Percentiles rank a stretch among this genome's conserved stretches.
phyloP scores from a whole-genome alignment of 2,888 invertebrate species.

The Cheiracanthium punctorium region DNA sequence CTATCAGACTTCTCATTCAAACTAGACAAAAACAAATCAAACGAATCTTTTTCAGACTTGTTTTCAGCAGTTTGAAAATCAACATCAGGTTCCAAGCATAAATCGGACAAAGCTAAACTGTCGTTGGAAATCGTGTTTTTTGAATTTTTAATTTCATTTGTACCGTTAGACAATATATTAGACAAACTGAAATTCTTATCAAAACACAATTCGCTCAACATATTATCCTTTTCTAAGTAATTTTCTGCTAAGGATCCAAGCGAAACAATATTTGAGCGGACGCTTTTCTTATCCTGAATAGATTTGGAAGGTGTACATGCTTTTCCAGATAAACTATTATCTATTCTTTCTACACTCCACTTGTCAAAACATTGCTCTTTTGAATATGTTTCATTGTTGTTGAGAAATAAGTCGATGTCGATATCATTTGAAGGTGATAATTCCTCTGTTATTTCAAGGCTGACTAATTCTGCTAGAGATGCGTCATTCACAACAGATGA shows the following conservation, averaged over 20 bases:
- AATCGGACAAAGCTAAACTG: background rate
- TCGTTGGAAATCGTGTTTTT: background rate
- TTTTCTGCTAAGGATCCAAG: too few species aligned
- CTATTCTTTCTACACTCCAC: too few species aligned
- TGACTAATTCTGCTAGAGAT: background rate
- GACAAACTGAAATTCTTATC: background rate
- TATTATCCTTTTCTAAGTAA: too few species aligned
- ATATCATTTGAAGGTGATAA: background rate
- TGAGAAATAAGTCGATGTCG: background rate
- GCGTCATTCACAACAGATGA: background rate
- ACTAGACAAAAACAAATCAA: too few species aligned
- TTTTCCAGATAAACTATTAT: too few species aligned
- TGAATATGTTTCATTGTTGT: background rate
- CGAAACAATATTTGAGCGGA: too few species aligned
- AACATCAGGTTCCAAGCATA: background rate
- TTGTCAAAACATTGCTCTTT: too few species aligned
- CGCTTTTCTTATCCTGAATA: too few species aligned
- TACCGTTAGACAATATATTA: background rate
- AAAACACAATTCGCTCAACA: background rate
- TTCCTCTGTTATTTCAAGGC: constrained; percentile 10
- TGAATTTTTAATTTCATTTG: background rate
- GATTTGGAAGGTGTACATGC: too few species aligned
- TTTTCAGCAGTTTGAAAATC: too few species aligned
- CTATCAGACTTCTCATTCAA: too few species aligned
- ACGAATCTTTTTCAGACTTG: too few species aligned